Percentiles rank a stretch among this genome's conserved stretches.
Evolutionary conservation across 2,113 vertebrate genomes (phyloP).

Genomic region (Cardinalis cardinalis): DNA sequence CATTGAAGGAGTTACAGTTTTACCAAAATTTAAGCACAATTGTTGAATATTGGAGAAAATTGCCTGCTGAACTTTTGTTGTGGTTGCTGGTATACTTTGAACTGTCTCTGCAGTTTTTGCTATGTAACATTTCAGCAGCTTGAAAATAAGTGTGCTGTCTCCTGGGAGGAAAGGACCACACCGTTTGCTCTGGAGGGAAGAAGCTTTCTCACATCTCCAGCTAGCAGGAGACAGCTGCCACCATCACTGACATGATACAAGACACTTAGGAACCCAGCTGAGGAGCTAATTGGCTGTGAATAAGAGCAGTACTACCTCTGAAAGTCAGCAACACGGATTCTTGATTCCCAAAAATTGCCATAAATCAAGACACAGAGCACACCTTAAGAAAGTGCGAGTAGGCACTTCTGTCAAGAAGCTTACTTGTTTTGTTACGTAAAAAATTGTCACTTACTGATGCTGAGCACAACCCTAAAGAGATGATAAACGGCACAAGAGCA

Average conservation of each 20-base stretch:
- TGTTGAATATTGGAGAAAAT: background rate
- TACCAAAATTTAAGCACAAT: background rate
- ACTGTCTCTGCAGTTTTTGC: background rate
- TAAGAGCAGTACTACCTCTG: background rate
- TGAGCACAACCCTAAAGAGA: background rate
- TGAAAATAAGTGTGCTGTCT: background rate
- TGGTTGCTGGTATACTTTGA: background rate
- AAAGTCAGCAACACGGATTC: background rate
- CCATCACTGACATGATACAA: background rate
- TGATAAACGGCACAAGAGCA: background rate
- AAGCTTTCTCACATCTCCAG: background rate
- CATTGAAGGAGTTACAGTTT: background rate
- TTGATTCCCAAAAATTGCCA: background rate
- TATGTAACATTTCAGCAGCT: background rate
- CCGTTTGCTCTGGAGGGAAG: background rate
- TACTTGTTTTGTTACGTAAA: background rate
- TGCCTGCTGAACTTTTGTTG: background rate
- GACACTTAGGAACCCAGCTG: background rate
- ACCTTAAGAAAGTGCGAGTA: background rate
- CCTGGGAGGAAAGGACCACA: background rate
- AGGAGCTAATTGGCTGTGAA: background rate
- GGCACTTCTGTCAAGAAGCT: background rate
- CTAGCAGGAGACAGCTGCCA: background rate
- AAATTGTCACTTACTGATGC: background rate
- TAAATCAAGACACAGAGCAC: background rate